Base-by-base conservation (phyloP, 2,113 vertebrate genomes). In the Onychorhynchus coronatus region DNA sequence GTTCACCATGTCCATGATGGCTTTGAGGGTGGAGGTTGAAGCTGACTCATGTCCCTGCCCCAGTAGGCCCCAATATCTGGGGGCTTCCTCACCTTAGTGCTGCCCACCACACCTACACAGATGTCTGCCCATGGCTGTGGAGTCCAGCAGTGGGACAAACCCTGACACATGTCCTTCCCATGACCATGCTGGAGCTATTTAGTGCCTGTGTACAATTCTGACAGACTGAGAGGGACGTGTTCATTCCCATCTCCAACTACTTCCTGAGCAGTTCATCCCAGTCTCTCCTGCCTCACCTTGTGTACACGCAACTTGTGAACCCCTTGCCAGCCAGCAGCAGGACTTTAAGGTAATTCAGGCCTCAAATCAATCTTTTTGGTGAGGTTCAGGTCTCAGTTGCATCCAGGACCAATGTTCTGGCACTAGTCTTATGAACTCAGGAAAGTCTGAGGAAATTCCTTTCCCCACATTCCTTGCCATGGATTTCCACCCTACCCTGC, bases 1-100 rank as follows among this genome's bases (percentile, higher is more conserved):
- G 33, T 47, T 80, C 44, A 25, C 59, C 35, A 7, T 22, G 10
- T 11, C 12, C n/a, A 6, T 0, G 0, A 5, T 53, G 39, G 35
- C 27, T 73, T 56, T 61, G 44, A 61, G 67, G 23, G 30, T 47
- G 0, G 0, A 47, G 68, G 63, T 3, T 73, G 55, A 49, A 68
- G 72, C 12, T 52, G 77, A 24, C 14, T 47, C 0, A 1, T 56
- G 56, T n/a, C 37, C 16, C 2, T 44, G 46, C 30, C 77, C 25
- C 35, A 33, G 53, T 68, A 84, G 46, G 20, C 35, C 35, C 17
- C 3, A 3, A 19, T 11, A 13, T 31, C 28, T 27, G 49, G 20
- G 56, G 85, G 15, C 25, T 76, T 47, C 7, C 16, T 52, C 37
- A 16, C 12, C 44, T 25, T 15, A 0, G 8, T 84, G 58, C 63